Evolutionary conservation across 2,113 vertebrate genomes (phyloP).

Genomic region (Brienomyrus brachyistius): DNA sequence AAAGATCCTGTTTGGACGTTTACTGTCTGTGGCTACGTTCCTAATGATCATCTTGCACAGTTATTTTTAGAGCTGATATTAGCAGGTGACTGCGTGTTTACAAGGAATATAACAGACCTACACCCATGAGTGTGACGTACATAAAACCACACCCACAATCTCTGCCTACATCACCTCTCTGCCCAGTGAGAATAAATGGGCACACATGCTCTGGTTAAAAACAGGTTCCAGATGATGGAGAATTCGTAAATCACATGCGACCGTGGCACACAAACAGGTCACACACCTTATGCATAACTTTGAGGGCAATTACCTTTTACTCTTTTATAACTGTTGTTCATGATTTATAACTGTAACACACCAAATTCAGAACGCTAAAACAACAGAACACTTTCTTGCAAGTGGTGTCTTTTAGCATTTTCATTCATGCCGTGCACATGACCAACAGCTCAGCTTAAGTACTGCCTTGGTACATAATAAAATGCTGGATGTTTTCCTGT

Average conservation of each 20-base stretch:
- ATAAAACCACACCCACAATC: not conserved
- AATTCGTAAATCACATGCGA: not conserved
- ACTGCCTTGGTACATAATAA: not conserved
- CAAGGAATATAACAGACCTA: not conserved
- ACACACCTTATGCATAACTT: not conserved
- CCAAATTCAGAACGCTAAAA: not conserved
- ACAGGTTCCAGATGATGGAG: not conserved
- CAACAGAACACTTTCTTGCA: not conserved
- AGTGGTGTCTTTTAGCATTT: not conserved
- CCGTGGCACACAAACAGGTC: not conserved
- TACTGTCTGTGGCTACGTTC: not conserved
- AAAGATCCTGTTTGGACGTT: not conserved
- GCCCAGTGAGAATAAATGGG: not conserved
- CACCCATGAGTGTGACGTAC: not conserved
- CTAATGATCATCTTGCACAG: not conserved
- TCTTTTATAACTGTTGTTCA: not conserved
- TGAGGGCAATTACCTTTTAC: not conserved
- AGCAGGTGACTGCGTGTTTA: not conserved
- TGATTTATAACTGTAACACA: not conserved
- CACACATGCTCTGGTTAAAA: not conserved
- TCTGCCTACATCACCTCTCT: not conserved
- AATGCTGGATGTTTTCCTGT: not conserved
- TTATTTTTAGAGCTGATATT: not conserved
- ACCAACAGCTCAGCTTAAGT: not conserved
- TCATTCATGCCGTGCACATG: not conserved